Base-by-base conservation (phyloP, 2,888 invertebrate genomes). In the Steromphala cineraria region DNA sequence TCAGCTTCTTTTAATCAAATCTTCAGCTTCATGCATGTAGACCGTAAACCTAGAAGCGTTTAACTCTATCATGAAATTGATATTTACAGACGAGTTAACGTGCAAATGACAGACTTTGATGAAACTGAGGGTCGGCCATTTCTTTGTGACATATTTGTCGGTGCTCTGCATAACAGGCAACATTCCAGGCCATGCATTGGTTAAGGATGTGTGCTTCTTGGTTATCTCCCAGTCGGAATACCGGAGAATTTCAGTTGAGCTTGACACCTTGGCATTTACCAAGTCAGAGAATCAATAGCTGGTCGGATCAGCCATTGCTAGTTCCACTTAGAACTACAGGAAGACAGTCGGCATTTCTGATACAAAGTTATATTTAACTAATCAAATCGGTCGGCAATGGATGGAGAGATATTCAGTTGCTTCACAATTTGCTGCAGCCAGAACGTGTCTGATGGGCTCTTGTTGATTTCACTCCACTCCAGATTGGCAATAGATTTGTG, bases 351-450 rank as follows among this genome's bases (percentile, higher is more conserved):
- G 56, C 56, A 56, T 24, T 24, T 13, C 71, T 71, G 71, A 71
- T 71, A 71, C 71, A 71, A 10, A 40, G 40, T 71, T 71, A 71
- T 71, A 71, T 71, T 36, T 71, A 71, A 71, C 71, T 71, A 36
- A 71, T 71, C 71, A 10, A 71, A 71, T 71, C 28, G 71, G n/a
- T n/a, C 36, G 17, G n/a, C 40, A n/a, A 13, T 28, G 67, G 71
- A 71, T 40, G 71, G 71, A 71, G 71, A 28, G 28, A 31, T 67
- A 28, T 67, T 67, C 40, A 15, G 71, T 19, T 46, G 46, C 46
- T 46, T 46, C 46, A 10, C 46, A 46, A 46, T 46, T 46, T 46
- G 46, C 13, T 46, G 5, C 46, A 46, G 46, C 46, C 46, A 8
- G 46, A 46, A 13, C 13, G 13, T 46, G 46, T 46, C 46, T 46